These are phyloP conservation scores for Proteles cristata DNA, from an alignment of 2,113 vertebrate genomes.

Conservation along the genomic window DNA sequence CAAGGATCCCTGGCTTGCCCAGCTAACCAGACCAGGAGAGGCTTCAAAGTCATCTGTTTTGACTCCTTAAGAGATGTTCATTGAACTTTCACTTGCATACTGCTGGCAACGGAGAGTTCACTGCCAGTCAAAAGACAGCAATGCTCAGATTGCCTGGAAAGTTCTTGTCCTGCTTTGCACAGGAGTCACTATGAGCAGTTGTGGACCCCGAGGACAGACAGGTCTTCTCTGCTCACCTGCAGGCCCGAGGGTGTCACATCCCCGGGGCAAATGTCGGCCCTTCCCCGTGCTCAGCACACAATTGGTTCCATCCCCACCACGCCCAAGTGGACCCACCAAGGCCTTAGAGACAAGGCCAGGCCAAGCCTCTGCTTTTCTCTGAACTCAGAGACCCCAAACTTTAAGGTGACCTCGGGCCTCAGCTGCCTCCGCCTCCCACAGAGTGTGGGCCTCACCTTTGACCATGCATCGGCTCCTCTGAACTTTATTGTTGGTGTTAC, in stretches of 20 bases:
- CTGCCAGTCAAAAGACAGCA: background rate
- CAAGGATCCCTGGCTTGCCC: background rate
- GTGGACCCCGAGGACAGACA: background rate
- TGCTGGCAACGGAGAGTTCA: background rate
- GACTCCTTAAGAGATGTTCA: background rate
- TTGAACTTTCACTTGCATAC: background rate
- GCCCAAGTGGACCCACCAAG: background rate
- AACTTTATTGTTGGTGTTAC: no score
- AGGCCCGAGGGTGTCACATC: no score
- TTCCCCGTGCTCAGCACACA: background rate
- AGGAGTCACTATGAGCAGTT: background rate
- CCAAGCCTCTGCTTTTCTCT: background rate
- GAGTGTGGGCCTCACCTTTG: accelerated
- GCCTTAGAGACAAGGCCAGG: background rate
- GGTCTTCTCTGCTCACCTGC: background rate
- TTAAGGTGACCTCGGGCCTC: background rate
- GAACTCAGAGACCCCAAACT: background rate
- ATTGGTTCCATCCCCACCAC: accelerated
- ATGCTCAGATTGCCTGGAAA: background rate
- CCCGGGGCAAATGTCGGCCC: background rate
- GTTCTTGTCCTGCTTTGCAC: background rate
- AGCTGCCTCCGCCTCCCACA: accelerated
- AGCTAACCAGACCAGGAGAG: background rate
- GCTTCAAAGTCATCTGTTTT: background rate
- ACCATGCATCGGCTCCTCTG: accelerated